Evolutionary conservation across 2,888 invertebrate species (phyloP), one percentile per base, ranked within the genome.

Genomic region (Caenorhabditis sp.): DNA sequence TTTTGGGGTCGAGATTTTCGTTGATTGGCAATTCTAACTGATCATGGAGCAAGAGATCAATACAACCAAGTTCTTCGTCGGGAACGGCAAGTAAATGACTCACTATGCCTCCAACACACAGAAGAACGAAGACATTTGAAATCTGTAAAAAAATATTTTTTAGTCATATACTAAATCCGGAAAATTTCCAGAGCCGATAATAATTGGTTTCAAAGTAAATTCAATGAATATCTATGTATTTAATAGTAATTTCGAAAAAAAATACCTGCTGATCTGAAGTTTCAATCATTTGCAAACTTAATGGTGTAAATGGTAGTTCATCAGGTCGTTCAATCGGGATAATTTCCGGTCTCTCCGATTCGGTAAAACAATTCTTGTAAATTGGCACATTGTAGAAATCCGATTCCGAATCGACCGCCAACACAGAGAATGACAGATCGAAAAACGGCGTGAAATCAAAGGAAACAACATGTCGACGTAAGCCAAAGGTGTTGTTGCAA

Each of bases 361-460:
- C 67, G 21, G 58, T 67, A 37, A 72, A 68, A 24, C 63, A 58
- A 58, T 60, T 57, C 31, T 8, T 8, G 31, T 23, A 62, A n/a
- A 72, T 62, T 23, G 62, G 58, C 8, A 58, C 64, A 0, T 23
- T 54, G 36, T 65, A 68, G 24, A 72, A 68, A 17, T 72, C 68
- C 0, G 54, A 57, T n/a, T 72, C 72, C 0, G 72, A 72, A 50
- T 72, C 72, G n/a, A 72, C 55, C 10, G 27, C 67, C 12, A 72
- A 31, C 8, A 72, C 10, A 1, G 67, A 64, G 19, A 72, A 68
- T 14, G 67, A 65, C 1, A 64, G 49, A 27, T 59, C 64, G 23
- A 36, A 50, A 5, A 61, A 62, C 6, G 72, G 62, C 14, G 61
- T 64, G 27, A 72, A 31, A 53, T 72, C 72, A 58, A 72, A 72